Percentiles rank a stretch among this genome's conserved stretches.
These are phyloP conservation scores for Syngnathus floridae DNA, from an alignment of 2,113 vertebrate genomes.

Conservation along the genomic window DNA sequence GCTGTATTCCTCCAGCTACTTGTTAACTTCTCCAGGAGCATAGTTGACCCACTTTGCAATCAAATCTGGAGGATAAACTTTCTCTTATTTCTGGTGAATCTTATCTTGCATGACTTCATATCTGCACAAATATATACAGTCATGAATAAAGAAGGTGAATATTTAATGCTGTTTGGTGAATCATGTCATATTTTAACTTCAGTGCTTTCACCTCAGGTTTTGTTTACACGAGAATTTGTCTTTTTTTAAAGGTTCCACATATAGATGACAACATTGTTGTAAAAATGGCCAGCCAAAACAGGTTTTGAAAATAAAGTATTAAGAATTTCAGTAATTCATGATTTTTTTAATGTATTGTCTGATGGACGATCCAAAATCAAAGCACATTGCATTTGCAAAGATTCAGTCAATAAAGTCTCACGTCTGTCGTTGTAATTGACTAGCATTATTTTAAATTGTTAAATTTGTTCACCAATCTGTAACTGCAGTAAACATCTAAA, in stretches of 20 bases:
- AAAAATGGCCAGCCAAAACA: background rate
- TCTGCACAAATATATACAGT: constrained; percentile 13
- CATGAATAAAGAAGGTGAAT: constrained; percentile 1
- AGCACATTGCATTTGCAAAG: background rate
- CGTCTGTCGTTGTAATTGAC: background rate
- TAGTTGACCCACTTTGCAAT: constrained; percentile 71
- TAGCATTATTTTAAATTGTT: background rate
- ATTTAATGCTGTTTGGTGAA: background rate
- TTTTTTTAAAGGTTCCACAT: background rate
- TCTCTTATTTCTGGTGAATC: constrained; percentile 38
- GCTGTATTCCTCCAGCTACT: constrained; percentile 63
- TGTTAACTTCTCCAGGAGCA: constrained; percentile 65
- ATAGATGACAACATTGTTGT: background rate
- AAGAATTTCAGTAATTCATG: background rate
- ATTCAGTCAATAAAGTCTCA: background rate
- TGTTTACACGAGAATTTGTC: background rate
- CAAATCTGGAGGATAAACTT: constrained; percentile 51
- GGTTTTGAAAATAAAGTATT: background rate
- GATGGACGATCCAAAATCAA: background rate
- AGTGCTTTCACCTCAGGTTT: background rate
- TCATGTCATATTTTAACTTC: constrained; percentile 4
- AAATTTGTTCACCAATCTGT: background rate
- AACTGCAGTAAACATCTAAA: background rate
- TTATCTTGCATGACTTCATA: constrained; percentile 3
- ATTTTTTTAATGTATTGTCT: background rate